These are phyloP conservation scores for Hofmannophila pseudospretella DNA, from an alignment of 2,888 invertebrate genomes.

Conservation along the genomic window DNA sequence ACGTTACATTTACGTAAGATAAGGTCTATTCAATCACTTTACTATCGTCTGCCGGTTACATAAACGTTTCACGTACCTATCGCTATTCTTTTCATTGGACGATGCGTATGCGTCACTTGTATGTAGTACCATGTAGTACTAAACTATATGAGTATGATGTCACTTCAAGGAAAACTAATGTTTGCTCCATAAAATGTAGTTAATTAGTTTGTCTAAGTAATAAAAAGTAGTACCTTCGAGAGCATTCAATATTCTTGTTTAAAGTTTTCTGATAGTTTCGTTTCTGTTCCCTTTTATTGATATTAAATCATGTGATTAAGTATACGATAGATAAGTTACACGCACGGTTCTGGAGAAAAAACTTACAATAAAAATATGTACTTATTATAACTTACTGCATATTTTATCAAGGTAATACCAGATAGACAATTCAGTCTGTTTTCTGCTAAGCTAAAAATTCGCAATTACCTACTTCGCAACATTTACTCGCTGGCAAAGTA, in stretches of 20 bases:
- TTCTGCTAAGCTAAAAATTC: conserved; percentile 5
- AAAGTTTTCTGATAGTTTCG: no score
- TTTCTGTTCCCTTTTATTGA: no score
- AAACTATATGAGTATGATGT: conserved; percentile 25
- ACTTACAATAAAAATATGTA: no score
- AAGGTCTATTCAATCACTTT: conserved; percentile 64
- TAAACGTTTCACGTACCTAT: conserved; percentile 41
- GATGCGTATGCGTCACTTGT: conserved; percentile 27
- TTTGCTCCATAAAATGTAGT: no score
- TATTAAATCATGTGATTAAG: no score
- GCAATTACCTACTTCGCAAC: conserved; percentile 5
- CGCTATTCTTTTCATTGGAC: conserved; percentile 32
- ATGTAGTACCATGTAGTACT: conserved; percentile 20
- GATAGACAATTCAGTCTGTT: neutral
- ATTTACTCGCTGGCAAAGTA: conserved; percentile 12
- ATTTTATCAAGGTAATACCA: neutral
- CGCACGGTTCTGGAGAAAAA: no score
- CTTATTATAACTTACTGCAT: neutral
- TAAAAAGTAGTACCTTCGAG: no score
- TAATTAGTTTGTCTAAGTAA: no score
- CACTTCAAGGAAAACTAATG: conserved; percentile 32
- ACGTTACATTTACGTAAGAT: conserved; percentile 66
- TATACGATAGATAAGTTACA: no score
- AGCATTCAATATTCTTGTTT: no score
- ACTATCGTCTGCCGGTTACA: conserved; percentile 56